These are phyloP conservation scores for Brachionus manjavacas DNA, from an alignment of 1,140 invertebrate species.

Conservation along the genomic window DNA sequence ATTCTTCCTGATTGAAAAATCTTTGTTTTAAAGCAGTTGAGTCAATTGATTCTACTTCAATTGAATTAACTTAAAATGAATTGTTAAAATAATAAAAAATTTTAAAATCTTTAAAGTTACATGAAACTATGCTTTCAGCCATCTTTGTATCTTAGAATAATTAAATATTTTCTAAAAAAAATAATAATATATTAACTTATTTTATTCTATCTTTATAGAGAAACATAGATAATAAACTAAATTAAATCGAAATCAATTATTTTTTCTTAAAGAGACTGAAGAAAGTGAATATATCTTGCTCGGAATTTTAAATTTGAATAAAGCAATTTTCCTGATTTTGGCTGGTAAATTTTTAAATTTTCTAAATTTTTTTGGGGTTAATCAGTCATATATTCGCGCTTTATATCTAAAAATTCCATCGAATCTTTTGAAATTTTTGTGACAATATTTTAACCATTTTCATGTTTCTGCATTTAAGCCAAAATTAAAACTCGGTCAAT, in stretches of 20 bases:
- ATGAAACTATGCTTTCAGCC: background rate
- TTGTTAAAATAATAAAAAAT: background rate
- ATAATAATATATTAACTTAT: background rate
- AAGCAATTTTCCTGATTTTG: background rate
- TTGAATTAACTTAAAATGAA: background rate
- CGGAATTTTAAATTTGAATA: background rate
- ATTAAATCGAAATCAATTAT: background rate
- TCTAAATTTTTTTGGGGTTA: background rate
- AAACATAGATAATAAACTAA: background rate
- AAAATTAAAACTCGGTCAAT: background rate
- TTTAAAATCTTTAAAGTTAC: background rate
- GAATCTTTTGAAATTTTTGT: background rate
- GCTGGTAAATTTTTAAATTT: background rate
- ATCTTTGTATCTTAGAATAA: background rate
- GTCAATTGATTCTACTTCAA: background rate
- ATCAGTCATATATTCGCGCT: background rate
- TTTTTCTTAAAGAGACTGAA: background rate
- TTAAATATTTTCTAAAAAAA: background rate
- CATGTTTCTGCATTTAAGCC: too few relatives aligned
- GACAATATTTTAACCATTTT: background rate
- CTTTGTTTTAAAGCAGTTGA: background rate
- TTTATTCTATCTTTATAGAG: background rate
- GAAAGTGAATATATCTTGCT: background rate
- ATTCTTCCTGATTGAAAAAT: background rate
- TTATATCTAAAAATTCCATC: background rate